Base-by-base conservation (phyloP, 2,888 invertebrate genomes). In the Cistogaster globosa region DNA sequence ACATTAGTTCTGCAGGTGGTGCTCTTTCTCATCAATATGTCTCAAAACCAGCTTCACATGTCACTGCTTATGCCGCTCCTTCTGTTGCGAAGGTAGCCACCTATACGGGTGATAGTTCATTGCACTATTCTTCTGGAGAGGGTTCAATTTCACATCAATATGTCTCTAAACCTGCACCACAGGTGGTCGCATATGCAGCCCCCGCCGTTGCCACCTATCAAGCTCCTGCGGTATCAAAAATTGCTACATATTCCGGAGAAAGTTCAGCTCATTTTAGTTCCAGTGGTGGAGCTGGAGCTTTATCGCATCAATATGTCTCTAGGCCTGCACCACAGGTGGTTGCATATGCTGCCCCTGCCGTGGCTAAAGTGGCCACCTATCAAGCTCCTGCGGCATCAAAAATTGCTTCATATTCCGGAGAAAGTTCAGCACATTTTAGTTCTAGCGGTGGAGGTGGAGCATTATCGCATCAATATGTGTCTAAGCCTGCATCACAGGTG, bases 1-100 rank as follows among this genome's bases (percentile, higher is more conserved):
- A 74, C 16, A 57, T 72, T 60, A 22, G 81, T 69, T 69, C 77
- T 42, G 57, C 88, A 0, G 72, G 78, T 14, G 62, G 78, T 3
- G 89, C 87, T 0, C 62, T 87, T 9, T 88, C 90, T 0, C 88
- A 89, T 74, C 90, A 90, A n/a, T 88, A 88, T 72, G 88, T 89
- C 0, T 87, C 88, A 6, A 88, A 83, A 16, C 87, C 86, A 81
- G 7, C 88, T 0, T 84, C 93, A 0, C 93, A 93, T 0, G 93
- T 93, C 5, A 92, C 79, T 4, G 62, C 76, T 2, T 82, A 83
- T 82, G 74, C 68, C n/a, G 63, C 84, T 2, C 87, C 88, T 55
- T 86, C 86, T 14, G 65, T 86, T 36, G 72, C 84, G 2, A 83
- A 86, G 65, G 85, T 87, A 0, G 85, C 87, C 1, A 75, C 86